Base-by-base conservation (phyloP, 2,888 invertebrate species). In the Urechis unicinctus region DNA sequence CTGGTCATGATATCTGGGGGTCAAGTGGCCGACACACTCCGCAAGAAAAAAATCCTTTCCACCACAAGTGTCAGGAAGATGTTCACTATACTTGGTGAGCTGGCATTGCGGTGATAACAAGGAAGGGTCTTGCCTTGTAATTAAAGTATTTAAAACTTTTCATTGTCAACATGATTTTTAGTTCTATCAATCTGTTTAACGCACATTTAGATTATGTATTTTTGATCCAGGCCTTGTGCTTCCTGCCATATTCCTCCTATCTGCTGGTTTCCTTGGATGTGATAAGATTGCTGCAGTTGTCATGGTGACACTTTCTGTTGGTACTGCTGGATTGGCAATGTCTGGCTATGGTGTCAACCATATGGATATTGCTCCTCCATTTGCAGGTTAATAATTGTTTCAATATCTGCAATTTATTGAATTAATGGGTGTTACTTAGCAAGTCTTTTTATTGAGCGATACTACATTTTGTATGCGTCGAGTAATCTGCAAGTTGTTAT, bases 181-280 rank as follows among this genome's bases (percentile, higher is more conserved):
- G 45, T 45, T 6, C 6, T 45, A 6, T 9, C 22, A 17, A 9
- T 45, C 17, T 45, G 6, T 9, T 21, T 45, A 13, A 13, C 41
- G 9, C 9, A 21, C 21, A 6, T 6, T 45, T 21, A 45, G 9
- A 48, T 26, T 28, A 41, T 52, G n/a, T 46, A 28, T 45, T 6
- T 50, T 2, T 30, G 6, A 17, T 52, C 41, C 58, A 74, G 76
- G 87, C 6, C 87, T 88, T 66, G 64, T 86, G 30, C 82, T 83
- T 26, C 91, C 92, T 82, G 89, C 90, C 0, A 78, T 89, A 30
- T 91, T 91, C 75, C 89, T 91, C 86, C 80, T 89, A 57, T 80
- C 84, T 0, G 88, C 90, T 0, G 88, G 89, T 2, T 88, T 86
- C 69, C 80, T 88, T 2, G 73, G 65, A 21, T 68, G 68, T 58